These are phyloP conservation scores for Agelas oroides DNA, from an alignment of 37 sponge, comb jelly and placozoan genomes.

Conservation along the genomic window DNA sequence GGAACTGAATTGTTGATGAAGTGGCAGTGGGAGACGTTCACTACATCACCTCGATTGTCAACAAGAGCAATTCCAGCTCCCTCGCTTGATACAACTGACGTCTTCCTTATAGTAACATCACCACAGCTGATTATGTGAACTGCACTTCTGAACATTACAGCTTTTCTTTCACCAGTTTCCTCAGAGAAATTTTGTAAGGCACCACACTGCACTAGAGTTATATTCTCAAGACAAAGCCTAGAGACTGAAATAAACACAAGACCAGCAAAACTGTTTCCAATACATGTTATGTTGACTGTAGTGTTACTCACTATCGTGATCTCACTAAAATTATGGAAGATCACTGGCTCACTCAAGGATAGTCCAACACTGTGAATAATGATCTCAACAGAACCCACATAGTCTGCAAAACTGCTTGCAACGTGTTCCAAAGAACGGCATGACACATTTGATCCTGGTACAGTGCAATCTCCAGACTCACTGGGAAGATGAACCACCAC, in stretches of 20 bases:
- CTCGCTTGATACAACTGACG: not conserved
- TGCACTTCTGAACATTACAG: not conserved
- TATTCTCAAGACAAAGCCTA: not conserved
- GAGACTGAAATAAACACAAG: not conserved
- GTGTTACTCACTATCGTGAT: too few relatives aligned
- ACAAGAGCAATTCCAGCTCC: conserved; percentile 7
- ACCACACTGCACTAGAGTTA: not conserved
- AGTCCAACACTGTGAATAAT: too few relatives aligned
- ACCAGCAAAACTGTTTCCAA: not conserved
- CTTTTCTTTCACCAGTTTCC: not conserved
- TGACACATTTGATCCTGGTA: too few relatives aligned
- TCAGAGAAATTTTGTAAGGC: not conserved
- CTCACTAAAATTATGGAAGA: too few relatives aligned
- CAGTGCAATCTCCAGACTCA: too few relatives aligned
- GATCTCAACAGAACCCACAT: too few relatives aligned
- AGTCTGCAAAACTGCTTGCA: too few relatives aligned
- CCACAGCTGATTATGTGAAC: not conserved
- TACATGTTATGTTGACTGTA: not conserved
- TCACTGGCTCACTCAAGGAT: too few relatives aligned
- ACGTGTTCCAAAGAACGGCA: too few relatives aligned
- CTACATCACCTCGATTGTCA: not conserved
- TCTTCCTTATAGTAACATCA: not conserved
- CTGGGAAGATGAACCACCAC: too few relatives aligned
- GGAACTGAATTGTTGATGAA: conserved; percentile 6
- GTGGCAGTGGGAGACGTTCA: not conserved